Conservation (phyloP, 2,113 vertebrate genomes). For the Hippopotamus amphibius region DNA sequence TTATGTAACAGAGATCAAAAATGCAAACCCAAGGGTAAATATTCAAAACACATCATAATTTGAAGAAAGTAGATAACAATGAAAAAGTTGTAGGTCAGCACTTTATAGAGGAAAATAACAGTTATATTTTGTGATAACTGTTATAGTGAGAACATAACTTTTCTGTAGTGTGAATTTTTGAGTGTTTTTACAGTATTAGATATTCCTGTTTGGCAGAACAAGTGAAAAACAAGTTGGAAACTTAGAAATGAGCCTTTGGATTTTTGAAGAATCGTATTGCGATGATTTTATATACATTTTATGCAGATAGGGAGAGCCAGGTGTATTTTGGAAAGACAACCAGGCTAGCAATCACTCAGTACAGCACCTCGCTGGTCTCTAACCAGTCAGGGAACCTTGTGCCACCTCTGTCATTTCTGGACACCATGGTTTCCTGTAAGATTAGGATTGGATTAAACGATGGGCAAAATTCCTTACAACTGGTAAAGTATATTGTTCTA, state of each 20-base stretch:
- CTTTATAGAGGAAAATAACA: neutral
- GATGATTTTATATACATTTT: neutral
- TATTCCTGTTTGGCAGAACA: neutral
- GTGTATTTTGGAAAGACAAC: neutral
- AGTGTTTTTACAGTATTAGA: neutral
- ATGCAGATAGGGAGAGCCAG: neutral
- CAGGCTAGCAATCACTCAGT: too few species aligned
- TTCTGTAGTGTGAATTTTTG: neutral
- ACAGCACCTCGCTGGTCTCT: too few species aligned
- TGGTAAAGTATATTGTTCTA: neutral
- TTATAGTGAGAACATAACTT: neutral
- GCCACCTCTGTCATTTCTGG: neutral
- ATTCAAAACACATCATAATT: neutral
- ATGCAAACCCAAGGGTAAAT: neutral
- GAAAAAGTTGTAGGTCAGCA: neutral
- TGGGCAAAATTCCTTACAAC: neutral
- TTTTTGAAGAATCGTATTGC: neutral
- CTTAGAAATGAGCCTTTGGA: neutral
- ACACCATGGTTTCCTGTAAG: neutral
- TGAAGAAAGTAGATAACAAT: neutral
- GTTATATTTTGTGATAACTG: neutral
- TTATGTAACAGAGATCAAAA: fast-evolving
- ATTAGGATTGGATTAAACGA: neutral
- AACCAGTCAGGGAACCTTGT: too few species aligned
- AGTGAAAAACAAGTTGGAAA: neutral